phyloP scores from a whole-genome alignment of 2,113 vertebrate species.

The Conger conger region DNA sequence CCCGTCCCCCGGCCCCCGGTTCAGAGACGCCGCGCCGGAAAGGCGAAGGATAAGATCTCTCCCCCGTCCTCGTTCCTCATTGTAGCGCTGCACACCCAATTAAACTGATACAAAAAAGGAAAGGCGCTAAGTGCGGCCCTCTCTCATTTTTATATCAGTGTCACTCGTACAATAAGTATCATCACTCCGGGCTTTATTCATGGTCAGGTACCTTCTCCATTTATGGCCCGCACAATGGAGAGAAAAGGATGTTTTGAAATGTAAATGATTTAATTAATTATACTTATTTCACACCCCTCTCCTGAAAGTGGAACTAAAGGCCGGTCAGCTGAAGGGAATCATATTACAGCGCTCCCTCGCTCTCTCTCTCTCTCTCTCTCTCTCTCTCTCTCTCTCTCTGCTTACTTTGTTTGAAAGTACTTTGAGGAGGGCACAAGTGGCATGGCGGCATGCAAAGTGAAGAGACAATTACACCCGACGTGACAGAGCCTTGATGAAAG shows the following conservation, averaged over 20 bases:
- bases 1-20: neutral
- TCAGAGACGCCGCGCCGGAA: neutral
- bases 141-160: conserved; percentile 13
- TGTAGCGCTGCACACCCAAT: conserved; percentile 32
- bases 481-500: neutral
- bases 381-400: neutral
- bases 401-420: neutral
- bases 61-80: conserved; percentile 38
- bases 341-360: neutral
- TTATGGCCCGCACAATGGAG: conserved; percentile 24
- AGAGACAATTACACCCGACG: neutral
- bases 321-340: neutral
- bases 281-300: conserved; percentile 31
- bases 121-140: conserved; percentile 13
- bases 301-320: conserved; percentile 25
- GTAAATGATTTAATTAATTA: conserved; percentile 54
- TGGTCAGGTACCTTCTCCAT: conserved; percentile 32
- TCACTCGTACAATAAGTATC: conserved; percentile 20
- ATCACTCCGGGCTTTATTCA: conserved; percentile 25
- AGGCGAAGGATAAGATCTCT: neutral
- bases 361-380: too few relatives aligned
- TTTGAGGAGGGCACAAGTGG: neutral
- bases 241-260: conserved; percentile 52
- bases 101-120: conserved; percentile 35
- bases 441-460: neutral